A percentile compares a stretch with the other conserved stretches of the same genome.
Conservation (phyloP, 2,113 vertebrate genomes). For the Calidris pygmaea region DNA sequence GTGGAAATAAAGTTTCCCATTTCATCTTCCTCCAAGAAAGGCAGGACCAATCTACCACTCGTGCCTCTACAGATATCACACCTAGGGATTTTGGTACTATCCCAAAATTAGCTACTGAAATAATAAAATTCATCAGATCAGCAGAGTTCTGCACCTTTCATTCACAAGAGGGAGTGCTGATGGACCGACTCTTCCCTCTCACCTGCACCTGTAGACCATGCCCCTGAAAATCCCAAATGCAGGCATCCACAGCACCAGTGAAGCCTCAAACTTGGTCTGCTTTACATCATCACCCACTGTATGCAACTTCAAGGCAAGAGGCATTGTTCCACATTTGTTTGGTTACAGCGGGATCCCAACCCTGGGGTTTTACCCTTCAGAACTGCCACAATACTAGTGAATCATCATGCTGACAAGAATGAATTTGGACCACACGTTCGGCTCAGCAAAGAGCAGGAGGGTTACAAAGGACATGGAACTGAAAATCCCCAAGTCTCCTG, state of each 20-base stretch:
- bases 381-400: background rate
- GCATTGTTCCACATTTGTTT: background rate
- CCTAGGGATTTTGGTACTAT: background rate
- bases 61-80: background rate
- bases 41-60: background rate
- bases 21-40: background rate
- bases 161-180: background rate
- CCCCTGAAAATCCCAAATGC: background rate
- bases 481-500: background rate
- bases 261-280: background rate
- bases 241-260: background rate
- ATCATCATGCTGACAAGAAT: background rate
- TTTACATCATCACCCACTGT: fast-evolving
- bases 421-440: background rate
- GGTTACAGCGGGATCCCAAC: background rate
- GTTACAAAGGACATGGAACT: background rate
- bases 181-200: background rate
- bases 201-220: background rate
- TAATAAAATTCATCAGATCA: background rate
- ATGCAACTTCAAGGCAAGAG: background rate
- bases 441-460: background rate
- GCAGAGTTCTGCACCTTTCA: background rate
- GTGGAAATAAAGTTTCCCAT: background rate
- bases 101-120: background rate
- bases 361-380: background rate